These are phyloP conservation scores for Halictus quadricinctus DNA, from an alignment of 2,888 invertebrate genomes.

Conservation along the genomic window DNA sequence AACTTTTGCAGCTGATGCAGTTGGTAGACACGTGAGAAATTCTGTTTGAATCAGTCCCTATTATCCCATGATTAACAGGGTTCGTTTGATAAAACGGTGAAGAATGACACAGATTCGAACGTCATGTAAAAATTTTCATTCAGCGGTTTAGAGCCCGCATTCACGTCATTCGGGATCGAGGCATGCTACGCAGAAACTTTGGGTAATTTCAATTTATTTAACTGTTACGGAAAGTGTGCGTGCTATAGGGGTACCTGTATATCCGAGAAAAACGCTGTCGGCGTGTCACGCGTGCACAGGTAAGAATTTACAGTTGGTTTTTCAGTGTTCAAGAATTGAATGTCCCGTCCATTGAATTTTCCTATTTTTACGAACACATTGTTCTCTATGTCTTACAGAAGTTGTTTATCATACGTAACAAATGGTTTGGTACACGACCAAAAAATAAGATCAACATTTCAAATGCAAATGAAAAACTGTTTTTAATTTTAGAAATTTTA, in stretches of 20 bases:
- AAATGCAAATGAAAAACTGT: too few species aligned
- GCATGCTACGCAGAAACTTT: background rate
- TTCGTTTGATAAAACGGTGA: background rate
- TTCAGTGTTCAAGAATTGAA: too few species aligned
- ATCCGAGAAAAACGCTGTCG: background rate
- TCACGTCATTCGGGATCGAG: background rate
- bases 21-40: background rate
- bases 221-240: constrained; percentile 24
- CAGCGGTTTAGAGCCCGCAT: constrained; percentile 41
- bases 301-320: background rate
- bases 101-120: background rate
- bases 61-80: background rate
- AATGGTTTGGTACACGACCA: too few species aligned
- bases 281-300: background rate
- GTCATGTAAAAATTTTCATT: background rate
- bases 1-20: background rate
- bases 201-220: constrained; percentile 39
- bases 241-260: constrained; percentile 66
- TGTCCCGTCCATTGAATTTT: background rate
- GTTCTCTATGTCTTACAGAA: too few species aligned
- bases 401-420: too few species aligned
- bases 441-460: too few species aligned
- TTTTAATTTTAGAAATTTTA: background rate
- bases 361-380: background rate
- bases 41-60: background rate